phyloP scores from a whole-genome alignment of 2,113 vertebrate genomes.

The Carassius carassius region DNA sequence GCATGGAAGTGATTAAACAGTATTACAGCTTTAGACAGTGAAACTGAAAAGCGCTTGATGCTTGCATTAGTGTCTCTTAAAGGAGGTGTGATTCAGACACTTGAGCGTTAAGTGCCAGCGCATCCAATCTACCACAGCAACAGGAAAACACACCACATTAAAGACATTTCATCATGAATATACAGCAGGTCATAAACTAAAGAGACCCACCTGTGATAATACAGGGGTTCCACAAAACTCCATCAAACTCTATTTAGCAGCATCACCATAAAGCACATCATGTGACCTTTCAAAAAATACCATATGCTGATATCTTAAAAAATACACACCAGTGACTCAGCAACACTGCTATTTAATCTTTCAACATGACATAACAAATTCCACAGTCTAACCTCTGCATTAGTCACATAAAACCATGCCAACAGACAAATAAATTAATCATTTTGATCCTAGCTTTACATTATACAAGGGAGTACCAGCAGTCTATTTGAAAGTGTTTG shows the following conservation, averaged over 20 bases:
- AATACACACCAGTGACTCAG: neutral
- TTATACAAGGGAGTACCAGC: neutral
- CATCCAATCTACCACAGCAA: constrained; percentile 7
- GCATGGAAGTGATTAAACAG: neutral
- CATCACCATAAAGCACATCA: too few relatives aligned
- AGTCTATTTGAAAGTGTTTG: neutral
- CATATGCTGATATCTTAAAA: neutral
- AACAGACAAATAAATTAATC: constrained; percentile 1
- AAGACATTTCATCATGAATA: neutral
- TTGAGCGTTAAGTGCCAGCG: neutral
- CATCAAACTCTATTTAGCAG: neutral
- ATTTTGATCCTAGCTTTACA: neutral
- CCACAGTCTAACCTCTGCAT: too few relatives aligned
- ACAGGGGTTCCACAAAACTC: neutral
- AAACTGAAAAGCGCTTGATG: neutral
- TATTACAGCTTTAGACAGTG: constrained; percentile 14
- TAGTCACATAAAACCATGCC: too few relatives aligned
- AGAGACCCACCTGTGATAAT: neutral
- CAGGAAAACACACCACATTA: neutral
- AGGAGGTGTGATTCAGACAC: constrained; percentile 8
- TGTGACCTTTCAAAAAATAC: neutral
- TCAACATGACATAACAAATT: constrained; percentile 1
- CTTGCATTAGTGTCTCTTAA: constrained; percentile 44
- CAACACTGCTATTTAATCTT: neutral
- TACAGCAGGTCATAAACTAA: neutral